These are phyloP conservation scores for Acropternis orthonyx DNA, from an alignment of 2,797 vertebrate species.

Conservation along the genomic window DNA sequence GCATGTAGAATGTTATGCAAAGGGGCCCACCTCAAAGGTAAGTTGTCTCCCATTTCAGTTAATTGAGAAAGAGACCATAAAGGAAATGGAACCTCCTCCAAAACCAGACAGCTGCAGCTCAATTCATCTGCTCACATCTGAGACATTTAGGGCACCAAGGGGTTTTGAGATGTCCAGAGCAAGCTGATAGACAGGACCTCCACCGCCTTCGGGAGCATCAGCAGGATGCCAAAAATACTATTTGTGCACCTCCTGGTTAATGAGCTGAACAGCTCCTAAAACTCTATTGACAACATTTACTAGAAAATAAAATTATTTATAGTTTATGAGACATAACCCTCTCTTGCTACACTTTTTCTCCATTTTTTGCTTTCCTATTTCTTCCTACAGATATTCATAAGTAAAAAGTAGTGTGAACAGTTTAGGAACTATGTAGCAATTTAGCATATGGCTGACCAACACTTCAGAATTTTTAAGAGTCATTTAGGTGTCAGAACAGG, in stretches of 20 bases:
- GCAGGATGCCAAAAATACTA: background rate
- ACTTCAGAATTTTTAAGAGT: background rate
- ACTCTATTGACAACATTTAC: background rate
- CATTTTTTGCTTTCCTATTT: background rate
- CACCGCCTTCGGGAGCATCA: background rate
- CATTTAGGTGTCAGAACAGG: background rate
- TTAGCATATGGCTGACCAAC: rapidly evolving
- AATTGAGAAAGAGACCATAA: background rate
- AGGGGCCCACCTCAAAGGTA: background rate
- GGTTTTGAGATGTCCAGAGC: background rate
- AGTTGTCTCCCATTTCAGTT: background rate
- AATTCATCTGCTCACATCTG: background rate
- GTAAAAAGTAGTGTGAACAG: background rate
- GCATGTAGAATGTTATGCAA: background rate
- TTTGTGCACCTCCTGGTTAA: background rate
- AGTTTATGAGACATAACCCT: background rate
- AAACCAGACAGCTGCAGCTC: background rate
- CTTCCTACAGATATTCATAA: background rate
- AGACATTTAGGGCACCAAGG: background rate
- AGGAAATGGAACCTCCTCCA: background rate
- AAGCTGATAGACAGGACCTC: background rate
- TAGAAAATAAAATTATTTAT: background rate
- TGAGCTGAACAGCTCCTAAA: background rate
- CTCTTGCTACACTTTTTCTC: background rate
- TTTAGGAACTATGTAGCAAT: background rate